Evolutionary conservation across 2,888 invertebrate species (phyloP).

Genomic region (Epinotia demarniana): DNA sequence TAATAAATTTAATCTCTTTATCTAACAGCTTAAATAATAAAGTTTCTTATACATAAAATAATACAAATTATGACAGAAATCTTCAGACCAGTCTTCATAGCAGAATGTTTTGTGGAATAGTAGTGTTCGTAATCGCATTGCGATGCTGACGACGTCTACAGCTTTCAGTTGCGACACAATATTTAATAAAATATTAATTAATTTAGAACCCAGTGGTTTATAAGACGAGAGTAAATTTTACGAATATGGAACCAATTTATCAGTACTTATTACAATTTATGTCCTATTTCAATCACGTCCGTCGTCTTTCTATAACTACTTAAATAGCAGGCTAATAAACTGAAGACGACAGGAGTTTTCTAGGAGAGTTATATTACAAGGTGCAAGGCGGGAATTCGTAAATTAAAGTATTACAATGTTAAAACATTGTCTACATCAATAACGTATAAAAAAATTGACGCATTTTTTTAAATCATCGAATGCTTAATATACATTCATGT

Average conservation of each 20-base stretch:
- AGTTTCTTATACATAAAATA: slow-evolving; percentile 35
- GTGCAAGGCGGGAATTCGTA: slow-evolving; percentile 46
- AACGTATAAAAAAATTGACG: slow-evolving; percentile 44
- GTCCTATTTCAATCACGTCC: background rate
- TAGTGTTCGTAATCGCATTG: slow-evolving; percentile 34
- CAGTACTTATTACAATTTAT: background rate
- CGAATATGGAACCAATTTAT: background rate
- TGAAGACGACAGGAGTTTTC: background rate
- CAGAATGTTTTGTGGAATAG: slow-evolving; percentile 46
- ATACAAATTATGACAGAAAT: slow-evolving; percentile 34
- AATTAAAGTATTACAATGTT: slow-evolving; percentile 46
- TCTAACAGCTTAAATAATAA: slow-evolving; percentile 39
- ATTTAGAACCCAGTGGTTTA: slow-evolving; percentile 8
- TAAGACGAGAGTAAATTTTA: background rate
- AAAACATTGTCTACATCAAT: slow-evolving; percentile 48
- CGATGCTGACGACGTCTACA: background rate
- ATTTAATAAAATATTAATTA: background rate
- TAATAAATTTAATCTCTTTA: slow-evolving; percentile 38
- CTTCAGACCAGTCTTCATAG: slow-evolving; percentile 39
- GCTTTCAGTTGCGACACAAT: background rate
- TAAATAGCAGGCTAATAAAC: slow-evolving; percentile 17
- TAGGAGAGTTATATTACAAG: slow-evolving; percentile 39
- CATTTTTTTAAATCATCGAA: slow-evolving; percentile 41
- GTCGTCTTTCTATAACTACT: background rate
- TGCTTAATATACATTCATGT: slow-evolving; percentile 47